Evolutionary conservation across 2,113 vertebrate species (phyloP).

Genomic region (Mola mola): DNA sequence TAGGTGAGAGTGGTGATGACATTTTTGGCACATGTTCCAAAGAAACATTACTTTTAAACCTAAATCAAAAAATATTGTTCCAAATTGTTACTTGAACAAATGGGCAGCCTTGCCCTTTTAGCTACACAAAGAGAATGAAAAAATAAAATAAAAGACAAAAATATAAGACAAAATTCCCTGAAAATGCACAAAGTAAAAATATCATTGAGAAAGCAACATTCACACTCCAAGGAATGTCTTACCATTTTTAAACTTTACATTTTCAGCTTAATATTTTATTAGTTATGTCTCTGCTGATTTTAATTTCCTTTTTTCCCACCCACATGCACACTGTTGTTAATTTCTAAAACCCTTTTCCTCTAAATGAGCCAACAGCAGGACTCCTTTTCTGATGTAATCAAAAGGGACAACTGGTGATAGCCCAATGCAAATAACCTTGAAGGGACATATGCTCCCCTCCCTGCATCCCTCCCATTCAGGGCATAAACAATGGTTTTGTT

Average conservation of each 20-base stretch:
- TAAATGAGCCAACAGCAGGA: slow-evolving; percentile 71
- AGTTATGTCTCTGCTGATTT: slow-evolving; percentile 13
- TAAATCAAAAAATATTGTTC: too few species aligned
- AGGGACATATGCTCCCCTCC: slow-evolving; percentile 67
- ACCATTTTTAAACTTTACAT: not conserved
- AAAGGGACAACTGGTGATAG: slow-evolving; percentile 70
- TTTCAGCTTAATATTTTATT: slow-evolving; percentile 9
- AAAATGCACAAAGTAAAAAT: too few species aligned
- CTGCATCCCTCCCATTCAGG: slow-evolving; percentile 26
- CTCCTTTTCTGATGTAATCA: slow-evolving; percentile 73
- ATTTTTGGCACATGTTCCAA: too few species aligned
- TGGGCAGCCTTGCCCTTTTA: too few species aligned
- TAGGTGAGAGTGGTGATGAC: too few species aligned
- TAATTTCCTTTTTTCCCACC: not conserved
- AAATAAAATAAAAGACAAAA: not conserved
- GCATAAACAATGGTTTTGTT: slow-evolving; percentile 66
- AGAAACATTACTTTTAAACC: too few species aligned
- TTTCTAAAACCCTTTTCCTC: slow-evolving; percentile 57
- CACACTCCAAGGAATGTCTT: too few species aligned
- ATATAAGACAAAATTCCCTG: too few species aligned
- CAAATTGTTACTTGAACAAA: too few species aligned
- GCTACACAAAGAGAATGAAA: not conserved
- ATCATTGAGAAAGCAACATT: too few species aligned
- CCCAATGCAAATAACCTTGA: slow-evolving; percentile 73
- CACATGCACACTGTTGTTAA: slow-evolving; percentile 7